Percentiles rank a stretch among this genome's conserved stretches.
phyloP scores from a whole-genome alignment of 1,140 invertebrate species.

The Brachionus asplanchnoidis region DNA sequence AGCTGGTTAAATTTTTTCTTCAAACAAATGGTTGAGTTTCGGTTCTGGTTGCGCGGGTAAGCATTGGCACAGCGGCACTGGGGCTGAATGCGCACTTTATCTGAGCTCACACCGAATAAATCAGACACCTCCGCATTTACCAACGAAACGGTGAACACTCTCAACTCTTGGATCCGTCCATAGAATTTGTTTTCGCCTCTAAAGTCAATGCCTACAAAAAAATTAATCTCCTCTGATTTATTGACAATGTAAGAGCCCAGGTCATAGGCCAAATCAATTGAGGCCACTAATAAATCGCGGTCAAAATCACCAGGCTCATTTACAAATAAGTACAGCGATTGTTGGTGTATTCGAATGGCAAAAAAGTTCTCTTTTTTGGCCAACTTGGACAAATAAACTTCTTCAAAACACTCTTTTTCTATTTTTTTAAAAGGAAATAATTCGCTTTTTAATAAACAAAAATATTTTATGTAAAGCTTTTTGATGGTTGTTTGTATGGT shows the following conservation, averaged over 20 bases:
- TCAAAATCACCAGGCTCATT: constrained; percentile 12
- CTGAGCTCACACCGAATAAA: neutral
- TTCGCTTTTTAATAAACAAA: neutral
- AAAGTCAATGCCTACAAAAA: constrained; percentile 12
- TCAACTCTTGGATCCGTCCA: constrained; percentile 28
- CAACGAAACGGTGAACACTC: neutral
- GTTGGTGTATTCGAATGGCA: neutral
- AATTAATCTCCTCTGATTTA: constrained; percentile 22
- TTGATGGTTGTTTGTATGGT: neutral
- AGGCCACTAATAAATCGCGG: neutral
- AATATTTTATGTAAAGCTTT: neutral
- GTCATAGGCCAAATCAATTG: neutral
- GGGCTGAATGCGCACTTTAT: neutral
- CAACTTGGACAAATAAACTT: neutral
- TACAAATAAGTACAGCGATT: neutral
- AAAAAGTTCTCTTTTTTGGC: neutral
- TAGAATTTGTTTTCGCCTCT: neutral
- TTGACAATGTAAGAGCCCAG: neutral
- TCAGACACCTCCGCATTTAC: neutral
- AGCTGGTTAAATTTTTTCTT: neutral
- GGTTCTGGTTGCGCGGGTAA: constrained; percentile 15
- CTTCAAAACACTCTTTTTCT: neutral
- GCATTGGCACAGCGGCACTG: constrained; percentile 29
- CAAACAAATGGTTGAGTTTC: constrained; percentile 19
- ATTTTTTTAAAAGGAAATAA: neutral